Evolutionary conservation across 2,113 vertebrate species (phyloP), one percentile per base, ranked within the genome.

Genomic region (Perca schrenkii): DNA sequence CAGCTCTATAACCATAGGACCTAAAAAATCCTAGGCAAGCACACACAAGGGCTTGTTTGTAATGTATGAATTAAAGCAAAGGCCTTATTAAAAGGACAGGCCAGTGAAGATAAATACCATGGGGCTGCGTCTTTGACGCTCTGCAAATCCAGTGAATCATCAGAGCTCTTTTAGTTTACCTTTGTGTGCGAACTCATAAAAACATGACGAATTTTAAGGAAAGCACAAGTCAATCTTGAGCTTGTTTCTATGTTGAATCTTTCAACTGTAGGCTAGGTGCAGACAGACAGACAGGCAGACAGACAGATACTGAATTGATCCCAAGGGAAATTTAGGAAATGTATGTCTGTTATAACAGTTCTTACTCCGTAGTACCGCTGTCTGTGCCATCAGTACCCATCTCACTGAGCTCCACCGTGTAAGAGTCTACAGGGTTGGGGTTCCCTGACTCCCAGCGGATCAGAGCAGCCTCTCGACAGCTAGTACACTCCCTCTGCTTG

Each of bases 401-500:
- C 84, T 95, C 96, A 63, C 90, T 95, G 85, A 99, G 91, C 89
- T 99, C 98, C 90, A 98, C 95, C 0, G 93, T 97, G 94, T 99
- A 99, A 0, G 98, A 99, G 90, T 99, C 97, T 4, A 99, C 97
- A 0, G 98, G 97, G 53, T 98, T 96, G 64, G 96, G 87, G 93
- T 98, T 97, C 68, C 96, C 96, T 0, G 97, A 97, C 82, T 97
- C 96, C 98, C 98, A 99, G 88, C 95, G 95, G 62, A 99, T 95
- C 57, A 98, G 89, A 0, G 96, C 97, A 0, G 96, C 97, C 0
- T 95, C 95, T 74, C 96, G 95, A 49, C 98, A 98, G 91, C 96
- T 98, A 43, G 60, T 88, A 19, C 96, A 96, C 87, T 92, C 96
- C 63, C 95, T 93, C 16, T 66, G 94, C 73, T 89, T 94, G 80